phyloP scores from a whole-genome alignment of 2,797 vertebrate species.

The Picus viridis region DNA sequence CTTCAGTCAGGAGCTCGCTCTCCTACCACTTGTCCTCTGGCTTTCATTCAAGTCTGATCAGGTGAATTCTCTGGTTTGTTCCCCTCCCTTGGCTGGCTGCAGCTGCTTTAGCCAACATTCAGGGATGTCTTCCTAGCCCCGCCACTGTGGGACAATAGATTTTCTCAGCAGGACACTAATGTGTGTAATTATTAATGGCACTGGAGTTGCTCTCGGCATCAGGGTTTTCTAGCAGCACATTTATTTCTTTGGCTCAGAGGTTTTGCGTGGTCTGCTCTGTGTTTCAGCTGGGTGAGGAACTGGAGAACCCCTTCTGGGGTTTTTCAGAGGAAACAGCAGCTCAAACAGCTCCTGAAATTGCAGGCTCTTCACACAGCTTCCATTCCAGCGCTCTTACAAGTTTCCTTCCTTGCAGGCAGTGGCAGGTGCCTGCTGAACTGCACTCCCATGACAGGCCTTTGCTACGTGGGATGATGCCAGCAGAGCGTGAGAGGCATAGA shows the following conservation, averaged over 20 bases:
- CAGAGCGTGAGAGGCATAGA: not conserved
- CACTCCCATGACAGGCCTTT: not conserved
- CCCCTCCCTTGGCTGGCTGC: not conserved
- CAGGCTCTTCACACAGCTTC: not conserved
- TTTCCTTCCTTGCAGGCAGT: not conserved
- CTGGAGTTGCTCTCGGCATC: not conserved
- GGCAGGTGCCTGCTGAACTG: not conserved
- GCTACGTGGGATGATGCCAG: not conserved
- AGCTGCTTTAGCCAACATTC: not conserved
- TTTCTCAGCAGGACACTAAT: not conserved
- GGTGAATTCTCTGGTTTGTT: not conserved
- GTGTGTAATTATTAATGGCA: not conserved
- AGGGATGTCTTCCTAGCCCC: not conserved
- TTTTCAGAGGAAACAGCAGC: not conserved
- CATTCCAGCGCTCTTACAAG: not conserved
- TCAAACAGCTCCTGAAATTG: not conserved
- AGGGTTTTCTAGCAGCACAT: not conserved
- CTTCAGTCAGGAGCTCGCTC: not conserved
- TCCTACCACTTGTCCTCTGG: not conserved
- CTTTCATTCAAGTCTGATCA: not conserved
- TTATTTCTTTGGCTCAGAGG: not conserved
- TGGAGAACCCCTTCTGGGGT: not conserved
- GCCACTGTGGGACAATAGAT: not conserved
- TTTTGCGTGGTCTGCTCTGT: constrained; percentile 15
- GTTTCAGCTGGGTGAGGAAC: constrained; percentile 6